phyloP scores from a whole-genome alignment of 2,888 invertebrate species.

The Willowsia nigromaculata region DNA sequence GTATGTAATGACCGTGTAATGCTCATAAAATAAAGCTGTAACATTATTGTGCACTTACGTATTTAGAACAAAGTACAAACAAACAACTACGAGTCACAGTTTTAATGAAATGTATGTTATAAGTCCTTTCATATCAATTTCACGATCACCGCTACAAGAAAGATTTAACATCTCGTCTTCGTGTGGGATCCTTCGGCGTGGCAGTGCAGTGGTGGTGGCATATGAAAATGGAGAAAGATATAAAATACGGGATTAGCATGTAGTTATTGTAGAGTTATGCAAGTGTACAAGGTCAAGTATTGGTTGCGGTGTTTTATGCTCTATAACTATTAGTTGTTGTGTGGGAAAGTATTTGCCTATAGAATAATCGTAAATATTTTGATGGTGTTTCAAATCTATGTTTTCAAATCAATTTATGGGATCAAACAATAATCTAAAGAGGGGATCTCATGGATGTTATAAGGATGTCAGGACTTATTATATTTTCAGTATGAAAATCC shows the following conservation, averaged over 20 bases:
- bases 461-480: neutral
- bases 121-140: neutral
- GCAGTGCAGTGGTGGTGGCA: neutral
- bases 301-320: neutral
- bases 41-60: constrained; percentile 30
- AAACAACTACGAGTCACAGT: neutral
- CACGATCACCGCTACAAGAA: neutral
- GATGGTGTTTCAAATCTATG: neutral
- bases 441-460: neutral
- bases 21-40: constrained; percentile 27
- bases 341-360: neutral
- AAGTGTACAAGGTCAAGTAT: neutral
- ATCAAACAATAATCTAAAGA: neutral
- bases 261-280: neutral
- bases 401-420: neutral
- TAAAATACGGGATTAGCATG: constrained; percentile 26
- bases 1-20: constrained; percentile 7
- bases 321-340: neutral
- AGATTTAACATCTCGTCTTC: constrained; percentile 24
- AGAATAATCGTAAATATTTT: neutral
- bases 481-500: too few species aligned
- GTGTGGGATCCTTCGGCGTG: constrained; percentile 47
- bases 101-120: neutral
- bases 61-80: constrained; percentile 22
- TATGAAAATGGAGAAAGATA: neutral